These are phyloP conservation scores for Potamarius usumacintae DNA, from an alignment of 2,113 vertebrate species.

Conservation along the genomic window DNA sequence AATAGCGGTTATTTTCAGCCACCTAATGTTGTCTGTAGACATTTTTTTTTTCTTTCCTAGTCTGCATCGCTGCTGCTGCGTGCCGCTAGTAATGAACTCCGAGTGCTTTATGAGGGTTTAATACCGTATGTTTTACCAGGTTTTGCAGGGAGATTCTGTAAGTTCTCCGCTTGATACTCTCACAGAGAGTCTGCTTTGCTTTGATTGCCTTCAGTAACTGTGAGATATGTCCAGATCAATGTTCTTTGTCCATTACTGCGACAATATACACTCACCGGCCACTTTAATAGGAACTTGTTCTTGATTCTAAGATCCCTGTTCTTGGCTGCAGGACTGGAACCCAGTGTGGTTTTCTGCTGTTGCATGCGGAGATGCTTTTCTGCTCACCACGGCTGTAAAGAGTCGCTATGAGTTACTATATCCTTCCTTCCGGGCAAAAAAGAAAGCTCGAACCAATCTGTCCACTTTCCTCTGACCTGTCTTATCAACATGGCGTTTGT, in stretches of 20 bases:
- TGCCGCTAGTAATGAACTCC: not conserved
- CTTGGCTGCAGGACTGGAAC: too few relatives aligned
- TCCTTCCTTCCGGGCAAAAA: too few relatives aligned
- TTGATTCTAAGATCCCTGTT: too few relatives aligned
- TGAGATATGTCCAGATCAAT: not conserved
- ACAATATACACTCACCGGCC: too few relatives aligned
- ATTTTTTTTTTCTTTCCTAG: not conserved
- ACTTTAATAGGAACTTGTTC: too few relatives aligned
- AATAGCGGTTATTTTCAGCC: not conserved
- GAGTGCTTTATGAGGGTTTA: not conserved
- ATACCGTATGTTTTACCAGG: not conserved
- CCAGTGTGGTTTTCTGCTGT: too few relatives aligned
- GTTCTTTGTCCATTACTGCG: not conserved
- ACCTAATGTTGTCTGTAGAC: not conserved
- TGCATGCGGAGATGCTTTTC: too few relatives aligned
- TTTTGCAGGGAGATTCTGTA: not conserved
- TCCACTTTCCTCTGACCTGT: too few relatives aligned
- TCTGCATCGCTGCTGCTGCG: not conserved
- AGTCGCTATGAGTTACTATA: too few relatives aligned
- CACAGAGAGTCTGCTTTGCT: not conserved
- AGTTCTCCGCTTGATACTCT: not conserved
- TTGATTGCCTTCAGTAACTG: not conserved
- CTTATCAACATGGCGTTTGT: too few relatives aligned
- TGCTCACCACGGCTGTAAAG: too few relatives aligned
- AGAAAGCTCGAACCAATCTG: too few relatives aligned